Conservation (phyloP, 2,888 invertebrate species). For the Habrosyne pyritoides region DNA sequence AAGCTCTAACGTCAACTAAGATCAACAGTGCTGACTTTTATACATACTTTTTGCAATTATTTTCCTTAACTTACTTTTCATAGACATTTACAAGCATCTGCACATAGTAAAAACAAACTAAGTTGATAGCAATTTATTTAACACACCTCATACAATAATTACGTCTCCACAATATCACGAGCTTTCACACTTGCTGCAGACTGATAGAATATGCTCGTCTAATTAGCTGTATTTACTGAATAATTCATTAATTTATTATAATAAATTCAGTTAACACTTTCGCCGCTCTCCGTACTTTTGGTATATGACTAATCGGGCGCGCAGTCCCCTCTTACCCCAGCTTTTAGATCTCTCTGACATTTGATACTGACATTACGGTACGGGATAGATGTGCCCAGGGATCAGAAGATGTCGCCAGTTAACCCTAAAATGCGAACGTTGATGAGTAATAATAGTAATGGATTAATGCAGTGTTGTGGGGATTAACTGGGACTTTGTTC, state of each 20-base stretch:
- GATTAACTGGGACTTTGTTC: constrained; percentile 5
- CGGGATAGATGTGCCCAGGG: constrained; percentile 46
- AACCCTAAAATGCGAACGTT: constrained; percentile 67
- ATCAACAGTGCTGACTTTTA: background rate
- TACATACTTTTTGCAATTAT: background rate
- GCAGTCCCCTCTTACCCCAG: constrained; percentile 28
- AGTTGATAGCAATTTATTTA: too few relatives aligned
- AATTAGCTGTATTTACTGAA: constrained; percentile 10
- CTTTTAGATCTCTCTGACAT: constrained; percentile 70
- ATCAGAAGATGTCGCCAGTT: constrained; percentile 66
- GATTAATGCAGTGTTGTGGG: constrained; percentile 50
- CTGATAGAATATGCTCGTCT: constrained; percentile 7
- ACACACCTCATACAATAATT: too few relatives aligned
- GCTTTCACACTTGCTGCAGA: background rate
- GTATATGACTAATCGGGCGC: constrained; percentile 54
- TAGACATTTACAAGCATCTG: too few relatives aligned
- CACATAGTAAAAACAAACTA: too few relatives aligned
- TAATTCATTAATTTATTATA: constrained; percentile 7
- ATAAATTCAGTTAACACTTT: constrained; percentile 13
- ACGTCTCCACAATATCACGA: too few relatives aligned
- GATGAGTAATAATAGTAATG: constrained; percentile 73
- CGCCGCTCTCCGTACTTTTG: background rate
- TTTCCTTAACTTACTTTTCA: too few relatives aligned
- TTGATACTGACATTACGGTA: constrained; percentile 60
- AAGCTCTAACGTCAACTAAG: background rate